Base-by-base conservation (phyloP, 1,140 invertebrate species). In the Drosophila rufa region DNA sequence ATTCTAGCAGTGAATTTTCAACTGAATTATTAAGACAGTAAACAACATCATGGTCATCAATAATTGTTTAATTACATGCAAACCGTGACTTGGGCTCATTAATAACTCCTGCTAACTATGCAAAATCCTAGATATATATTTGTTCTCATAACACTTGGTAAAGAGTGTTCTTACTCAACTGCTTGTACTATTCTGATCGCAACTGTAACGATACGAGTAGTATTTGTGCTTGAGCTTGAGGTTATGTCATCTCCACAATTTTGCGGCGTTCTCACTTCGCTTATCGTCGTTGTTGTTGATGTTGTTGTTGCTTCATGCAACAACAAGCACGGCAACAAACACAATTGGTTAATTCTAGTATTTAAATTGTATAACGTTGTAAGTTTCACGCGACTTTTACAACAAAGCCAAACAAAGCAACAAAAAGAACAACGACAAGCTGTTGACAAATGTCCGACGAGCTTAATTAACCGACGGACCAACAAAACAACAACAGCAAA, bases 291-390 rank as follows among this genome's bases (percentile, higher is more conserved):
- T 60, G 30, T 27, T 6, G 27, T 27, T 27, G 3, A 22, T 22
- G 27, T 27, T 27, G 27, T 53, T 53, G 51, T 55, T 55, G 17
- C 40, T 74, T 83, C 73, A 83, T 83, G 80, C 80, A 71, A 71
- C 76, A 83, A 64, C 61, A 57, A 75, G 22, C 64, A 61, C 46
- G 46, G 11, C 45, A 75, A 62, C 45, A 67, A 30, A n/a, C 66
- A 62, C 65, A 82, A 82, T 73, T 64, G 51, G 22, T 80, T 71
- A 84, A 76, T 48, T 83, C 47, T 78, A 80, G 82, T 85, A 84
- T 69, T 84, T 81, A 81, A 84, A 85, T 84, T 85, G 64, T 81
- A 78, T 80, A 84, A 85, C 77, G 61, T 56, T 80, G 81, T 85
- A 77, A 77, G 62, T 80, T 84, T 84, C 66, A 84, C 81, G 82